Percentiles rank a stretch among this genome's conserved stretches.
phyloP scores from a whole-genome alignment of 2,888 invertebrate genomes.

The Disparrhopalites patrizii region DNA sequence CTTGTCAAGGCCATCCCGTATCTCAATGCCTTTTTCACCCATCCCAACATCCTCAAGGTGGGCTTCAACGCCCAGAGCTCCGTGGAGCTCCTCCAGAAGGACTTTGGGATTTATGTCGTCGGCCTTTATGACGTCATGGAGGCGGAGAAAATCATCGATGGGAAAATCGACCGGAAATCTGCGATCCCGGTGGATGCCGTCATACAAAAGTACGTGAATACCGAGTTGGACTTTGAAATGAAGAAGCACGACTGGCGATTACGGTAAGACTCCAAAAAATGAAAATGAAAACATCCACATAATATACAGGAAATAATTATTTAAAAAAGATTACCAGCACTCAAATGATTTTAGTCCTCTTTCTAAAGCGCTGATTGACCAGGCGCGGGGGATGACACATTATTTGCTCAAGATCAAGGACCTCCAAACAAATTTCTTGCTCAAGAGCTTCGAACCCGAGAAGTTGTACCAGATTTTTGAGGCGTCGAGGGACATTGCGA shows the following conservation, averaged over 20 bases:
- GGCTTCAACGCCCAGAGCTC: conserved; percentile 80
- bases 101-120: conserved; percentile 89
- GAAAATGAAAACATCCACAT: background rate
- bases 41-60: conserved; percentile 85
- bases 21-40: conserved; percentile 84
- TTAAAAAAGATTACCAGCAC: background rate
- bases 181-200: conserved; percentile 72
- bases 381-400: conserved; percentile 93
- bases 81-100: conserved; percentile 90
- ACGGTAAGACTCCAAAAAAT: conserved; percentile 53
- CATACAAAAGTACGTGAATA: conserved; percentile 69
- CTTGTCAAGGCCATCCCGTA: conserved; percentile 75
- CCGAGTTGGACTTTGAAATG: conserved; percentile 80
- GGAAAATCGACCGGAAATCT: conserved; percentile 54
- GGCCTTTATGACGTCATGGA: conserved; percentile 96
- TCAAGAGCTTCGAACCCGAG: conserved; percentile 60
- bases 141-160: conserved; percentile 70
- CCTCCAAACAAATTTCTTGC: conserved; percentile 67
- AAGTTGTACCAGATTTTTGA: conserved; percentile 57
- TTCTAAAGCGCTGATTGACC: conserved; percentile 54
- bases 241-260: conserved; percentile 95
- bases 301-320: background rate
- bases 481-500: conserved; percentile 62
- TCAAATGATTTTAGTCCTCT: conserved; percentile 58
- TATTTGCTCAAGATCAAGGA: conserved; percentile 87